Base-by-base conservation (phyloP, 2,113 vertebrate species). In the Sinosuthora webbiana region DNA sequence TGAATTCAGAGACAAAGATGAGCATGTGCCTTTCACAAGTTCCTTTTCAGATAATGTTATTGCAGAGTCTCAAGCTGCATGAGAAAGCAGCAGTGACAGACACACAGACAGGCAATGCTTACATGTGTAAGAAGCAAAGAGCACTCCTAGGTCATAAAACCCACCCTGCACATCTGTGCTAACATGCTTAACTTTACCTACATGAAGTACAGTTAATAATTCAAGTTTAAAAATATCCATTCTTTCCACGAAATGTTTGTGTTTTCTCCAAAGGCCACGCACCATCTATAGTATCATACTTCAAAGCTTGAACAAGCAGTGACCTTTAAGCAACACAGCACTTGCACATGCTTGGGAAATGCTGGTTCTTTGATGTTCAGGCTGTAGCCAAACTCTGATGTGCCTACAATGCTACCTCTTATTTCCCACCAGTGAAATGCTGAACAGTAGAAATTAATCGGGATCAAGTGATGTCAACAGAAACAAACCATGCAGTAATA, bases 281-380 rank as follows among this genome's bases (percentile, higher is more conserved):
- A 49, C 15, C 62, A 30, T 4, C 11, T 13, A 13, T 5, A 31
- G 62, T 10, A 76, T 69, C 87, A 83, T 31, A 92, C 71, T 71
- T 86, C 85, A 93, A 86, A 41, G 90, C 79, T 0, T 78, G 76
- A 71, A 56, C 85, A 93, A 94, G 94, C 68, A 64, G 49, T 73
- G 73, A 64, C 50, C 77, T 25, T 73, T 35, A n/a, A 31, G 30
- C n/a, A 83, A 37, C 39, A 78, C 28, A 64, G 37, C 41, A 71
- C 35, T 73, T 68, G 33, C 4, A 5, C 1, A 3, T 28, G 49
- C 90, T 83, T 42, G 35, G 69, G 75, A 75, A 63, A 77, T 4
- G 6, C 8, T 86, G 27, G 1, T 59, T 49, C 69, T 96, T 91
- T 93, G 83, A 96, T 96, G 86, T 94, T 96, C 88, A 94, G 18